Evolutionary conservation across 2,113 vertebrate species (phyloP), one percentile per base, ranked within the genome.

Genomic region (Callipepla californica): DNA sequence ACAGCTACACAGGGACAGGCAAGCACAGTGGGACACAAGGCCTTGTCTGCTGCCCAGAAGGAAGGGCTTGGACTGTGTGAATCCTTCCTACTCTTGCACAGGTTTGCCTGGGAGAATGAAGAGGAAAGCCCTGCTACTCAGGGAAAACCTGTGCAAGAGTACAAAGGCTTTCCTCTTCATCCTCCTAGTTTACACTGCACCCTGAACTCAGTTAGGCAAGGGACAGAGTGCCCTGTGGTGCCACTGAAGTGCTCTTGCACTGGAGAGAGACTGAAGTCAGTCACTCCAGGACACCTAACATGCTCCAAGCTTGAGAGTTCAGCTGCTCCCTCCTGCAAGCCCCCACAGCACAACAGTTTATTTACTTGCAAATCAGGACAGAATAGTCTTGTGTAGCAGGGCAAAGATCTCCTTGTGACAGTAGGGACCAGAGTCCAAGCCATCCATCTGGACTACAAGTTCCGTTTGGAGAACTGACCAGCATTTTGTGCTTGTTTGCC

Each of bases 401-500:
- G 66, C 87, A 95, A 91, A 92, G 91, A 92, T 87, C 72, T 73
- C 25, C 19, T 53, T 0, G 0, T 13, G 28, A 62, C 18, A 59
- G 66, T 28, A 80, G 38, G 63, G 69, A 87, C 30, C 91, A 77
- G 75, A 95, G 95, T 94, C 72, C 87, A 89, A 81, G 45, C 14
- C 61, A 62, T 10, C 26, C 70, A 11, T 9, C 57, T 25, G 25
- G 42, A 36, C 75, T 51, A 26, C 4, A 44, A 22, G 17, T 25
- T 53, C 36, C 51, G 44, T 22, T 63, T 48, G 21, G 28, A 81
- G 30, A 86, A 59, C 18, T 66, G 30, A 1, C 0, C 5, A 30
- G 87, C 76, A 44, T 7, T 7, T 65, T n/a, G n/a, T 32, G 34
- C 51, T 63, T 85, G 28, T 66, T 82, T 74, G 59, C 75, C 80